Evolutionary conservation across 2,113 vertebrate genomes (phyloP).

Genomic region (Collichthys lucidus): DNA sequence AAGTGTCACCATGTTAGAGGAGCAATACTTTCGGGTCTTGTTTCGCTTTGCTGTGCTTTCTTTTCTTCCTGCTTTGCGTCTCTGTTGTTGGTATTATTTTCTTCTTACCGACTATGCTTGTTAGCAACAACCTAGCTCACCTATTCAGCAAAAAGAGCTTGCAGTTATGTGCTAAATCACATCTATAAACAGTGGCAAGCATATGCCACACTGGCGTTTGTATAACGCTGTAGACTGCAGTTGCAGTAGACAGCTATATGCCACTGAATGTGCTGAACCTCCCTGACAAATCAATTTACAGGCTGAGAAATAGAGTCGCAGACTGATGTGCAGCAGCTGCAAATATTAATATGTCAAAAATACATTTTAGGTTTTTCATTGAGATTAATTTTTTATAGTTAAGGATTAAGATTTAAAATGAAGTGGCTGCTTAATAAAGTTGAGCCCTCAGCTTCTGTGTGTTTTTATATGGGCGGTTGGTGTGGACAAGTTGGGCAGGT

Average conservation of each 20-base stretch:
- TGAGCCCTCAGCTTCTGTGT: background rate
- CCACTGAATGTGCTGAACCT: background rate
- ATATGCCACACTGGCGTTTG: constrained; percentile 2
- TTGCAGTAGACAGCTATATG: background rate
- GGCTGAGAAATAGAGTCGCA: no score
- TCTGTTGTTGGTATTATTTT: background rate
- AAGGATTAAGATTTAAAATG: constrained; percentile 11
- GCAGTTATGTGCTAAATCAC: constrained; percentile 1
- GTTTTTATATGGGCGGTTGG: background rate
- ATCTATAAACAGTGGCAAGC: constrained; percentile 8
- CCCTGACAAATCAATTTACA: background rate
- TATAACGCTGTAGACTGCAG: background rate
- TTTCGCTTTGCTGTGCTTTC: background rate
- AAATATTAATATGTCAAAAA: background rate
- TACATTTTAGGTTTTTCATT: background rate
- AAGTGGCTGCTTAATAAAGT: background rate
- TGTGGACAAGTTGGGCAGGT: background rate
- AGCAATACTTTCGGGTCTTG: background rate
- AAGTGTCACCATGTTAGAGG: background rate
- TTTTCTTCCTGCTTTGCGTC: background rate
- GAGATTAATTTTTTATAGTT: constrained; percentile 6
- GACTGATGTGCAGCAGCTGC: background rate
- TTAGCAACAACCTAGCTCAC: background rate
- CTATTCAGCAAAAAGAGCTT: constrained; percentile 12
- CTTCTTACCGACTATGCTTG: background rate